Base-by-base conservation (phyloP, 1,140 invertebrate genomes). In the Apolygus lucorum region DNA sequence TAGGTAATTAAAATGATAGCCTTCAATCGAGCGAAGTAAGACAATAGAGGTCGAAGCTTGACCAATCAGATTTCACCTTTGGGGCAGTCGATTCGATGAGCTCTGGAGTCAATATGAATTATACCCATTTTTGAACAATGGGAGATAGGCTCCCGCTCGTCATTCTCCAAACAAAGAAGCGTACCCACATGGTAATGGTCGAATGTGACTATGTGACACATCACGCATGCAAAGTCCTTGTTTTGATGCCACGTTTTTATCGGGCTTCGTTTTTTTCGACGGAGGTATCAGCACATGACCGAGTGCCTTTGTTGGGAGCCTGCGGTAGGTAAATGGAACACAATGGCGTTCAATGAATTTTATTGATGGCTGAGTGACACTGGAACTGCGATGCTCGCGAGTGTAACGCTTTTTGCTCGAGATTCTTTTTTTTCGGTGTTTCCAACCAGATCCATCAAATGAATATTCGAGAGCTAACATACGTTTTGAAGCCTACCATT, bases 301-400 rank as follows among this genome's bases (percentile, higher is more conserved):
- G 34, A 11, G 34, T 8, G 8, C 34, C 17, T 49, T 49, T 49
- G 34, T 49, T 49, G 8, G 8, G 17, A 49, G n/a, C n/a, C n/a
- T 17, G 34, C 8, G 34, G 8, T 17, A 17, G 34, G 34, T 49
- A 49, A 49, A 49, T 49, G 34, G 17, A 49, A 49, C 34, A 49
- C 34, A 49, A 49, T 49, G 34, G 34, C 34, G 34, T 49, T 49
- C 34, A 49, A 49, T 49, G 34, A 49, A 49, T 49, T 49, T 49
- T 49, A 49, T 49, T 49, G 34, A 49, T 49, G 34, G 34, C 34
- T 49, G 8, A 49, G 34, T 17, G 34, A 49, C 34, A 49, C 8
- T 49, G 34, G 34, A 8, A 49, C 8, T 17, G 8, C 34, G 34
- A 17, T 17, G 34, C 34, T 49, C 34, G 8, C 17, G 8, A 17